These are phyloP conservation scores for Drosophila meridionalis DNA, from an alignment of 2,888 invertebrate genomes.

Conservation along the genomic window DNA sequence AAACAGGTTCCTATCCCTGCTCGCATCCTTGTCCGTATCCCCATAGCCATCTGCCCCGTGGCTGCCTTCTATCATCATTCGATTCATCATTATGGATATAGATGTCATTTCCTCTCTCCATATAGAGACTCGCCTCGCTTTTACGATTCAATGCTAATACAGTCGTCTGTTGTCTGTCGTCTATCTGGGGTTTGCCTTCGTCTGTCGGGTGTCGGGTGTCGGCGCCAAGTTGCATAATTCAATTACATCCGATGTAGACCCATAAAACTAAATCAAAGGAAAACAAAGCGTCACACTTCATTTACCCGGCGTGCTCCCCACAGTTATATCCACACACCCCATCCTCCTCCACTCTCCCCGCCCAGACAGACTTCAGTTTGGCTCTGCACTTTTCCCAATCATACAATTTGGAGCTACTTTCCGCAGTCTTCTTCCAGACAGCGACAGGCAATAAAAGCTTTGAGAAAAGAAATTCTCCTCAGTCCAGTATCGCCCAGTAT, in stretches of 20 bases:
- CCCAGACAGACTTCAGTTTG: slow-evolving; percentile 27
- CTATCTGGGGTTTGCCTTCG: neutral
- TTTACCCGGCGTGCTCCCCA: slow-evolving; percentile 63
- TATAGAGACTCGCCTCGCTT: slow-evolving; percentile 27
- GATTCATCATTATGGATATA: slow-evolving; percentile 36
- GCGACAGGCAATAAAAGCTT: slow-evolving; percentile 61
- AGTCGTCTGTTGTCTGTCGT: slow-evolving; percentile 62
- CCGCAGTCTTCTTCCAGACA: slow-evolving; percentile 40
- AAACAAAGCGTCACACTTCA: slow-evolving; percentile 84
- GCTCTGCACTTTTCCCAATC: slow-evolving; percentile 35
- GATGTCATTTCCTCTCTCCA: slow-evolving; percentile 47
- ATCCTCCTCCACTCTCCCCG: slow-evolving; percentile 33
- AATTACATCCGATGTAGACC: slow-evolving; percentile 84
- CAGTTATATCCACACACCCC: slow-evolving; percentile 30
- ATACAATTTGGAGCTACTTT: slow-evolving; percentile 52
- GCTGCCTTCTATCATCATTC: slow-evolving; percentile 40
- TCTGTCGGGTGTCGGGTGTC: slow-evolving; percentile 62
- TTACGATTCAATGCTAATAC: slow-evolving; percentile 84
- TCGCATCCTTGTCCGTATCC: neutral
- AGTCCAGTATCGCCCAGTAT: slow-evolving; percentile 8
- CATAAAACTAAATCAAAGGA: slow-evolving; percentile 84
- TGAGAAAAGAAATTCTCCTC: slow-evolving; percentile 34
- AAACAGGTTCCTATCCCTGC: slow-evolving; percentile 51
- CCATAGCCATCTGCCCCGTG: slow-evolving; percentile 6
- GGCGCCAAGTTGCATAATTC: slow-evolving; percentile 84